Base-by-base conservation (phyloP, 2,888 invertebrate genomes). In the Osmoderma eremita region DNA sequence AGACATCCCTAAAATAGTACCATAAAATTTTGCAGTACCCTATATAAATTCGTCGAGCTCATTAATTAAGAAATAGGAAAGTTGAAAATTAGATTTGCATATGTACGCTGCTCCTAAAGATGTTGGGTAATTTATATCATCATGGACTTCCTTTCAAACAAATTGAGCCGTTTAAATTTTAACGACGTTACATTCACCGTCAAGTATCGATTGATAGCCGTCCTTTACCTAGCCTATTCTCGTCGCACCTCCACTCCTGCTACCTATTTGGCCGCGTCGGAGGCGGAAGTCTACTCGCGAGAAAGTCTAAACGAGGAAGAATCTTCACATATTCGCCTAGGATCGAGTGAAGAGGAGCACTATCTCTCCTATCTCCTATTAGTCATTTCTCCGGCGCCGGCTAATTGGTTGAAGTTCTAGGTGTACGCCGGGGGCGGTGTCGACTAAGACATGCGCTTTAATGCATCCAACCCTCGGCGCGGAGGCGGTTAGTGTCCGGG, bases 371-470 rank as follows among this genome's bases (percentile, higher is more conserved):
- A 71, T 72, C 73, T 68, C 70, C 30, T 65, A 71, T 73, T 71
- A 73, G 69, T 70, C 70, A 71, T 73, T 68, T 73, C 73, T 67
- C 67, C 68, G 70, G 67, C 65, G 67, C 53, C 69, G 78, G 80
- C 80, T 82, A 82, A 82, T 82, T 82, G 82, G 81, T 76, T 78
- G 80, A 79, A 77, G 80, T 78, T 78, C 78, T 78, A 80, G 80
- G 79, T 80, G 80, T 79, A 79, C 76, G 76, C 72, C 74, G 81
- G 79, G 79, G 81, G 80, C 82, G 81, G 81, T 77, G 80, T 77
- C 79, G 77, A 66, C 69, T 67, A 65, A 73, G 73, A 74, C 75
- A 75, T 79, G 80, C 80, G 79, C 79, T 74, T 75, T 77, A 73
- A 73, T 72, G 73, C 75, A 61, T 67, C 76, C 78, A 75, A 76